Evolutionary conservation across 2,113 vertebrate species (phyloP).

Genomic region (Chlorodrepanis virens): DNA sequence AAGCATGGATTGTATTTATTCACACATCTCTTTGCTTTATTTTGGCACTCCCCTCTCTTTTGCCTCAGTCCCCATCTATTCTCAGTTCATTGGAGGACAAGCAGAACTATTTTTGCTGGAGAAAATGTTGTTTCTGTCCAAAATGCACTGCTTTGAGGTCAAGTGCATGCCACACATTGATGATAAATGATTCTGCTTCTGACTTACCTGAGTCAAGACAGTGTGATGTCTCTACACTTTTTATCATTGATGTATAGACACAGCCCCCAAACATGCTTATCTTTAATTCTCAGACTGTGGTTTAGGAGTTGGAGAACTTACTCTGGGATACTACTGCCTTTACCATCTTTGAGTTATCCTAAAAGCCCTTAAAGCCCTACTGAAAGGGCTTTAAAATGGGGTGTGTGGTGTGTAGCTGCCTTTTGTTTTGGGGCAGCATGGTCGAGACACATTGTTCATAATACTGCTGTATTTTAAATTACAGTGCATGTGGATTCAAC

Average conservation of each 20-base stretch:
- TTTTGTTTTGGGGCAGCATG: background rate
- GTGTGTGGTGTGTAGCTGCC: background rate
- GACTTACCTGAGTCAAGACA: background rate
- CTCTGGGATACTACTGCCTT: background rate
- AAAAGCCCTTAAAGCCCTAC: background rate
- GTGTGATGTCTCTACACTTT: background rate
- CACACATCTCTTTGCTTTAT: background rate
- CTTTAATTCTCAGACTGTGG: background rate
- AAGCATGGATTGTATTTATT: background rate
- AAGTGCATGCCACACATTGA: background rate
- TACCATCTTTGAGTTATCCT: background rate
- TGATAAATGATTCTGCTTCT: background rate
- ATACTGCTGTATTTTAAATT: background rate
- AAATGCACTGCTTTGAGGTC: background rate
- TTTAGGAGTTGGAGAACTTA: background rate
- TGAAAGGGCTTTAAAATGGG: background rate
- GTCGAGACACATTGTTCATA: no score
- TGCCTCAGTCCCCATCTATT: background rate
- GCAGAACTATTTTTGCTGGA: background rate
- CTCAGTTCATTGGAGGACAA: background rate
- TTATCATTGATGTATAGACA: background rate
- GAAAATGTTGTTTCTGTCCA: background rate
- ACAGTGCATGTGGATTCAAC: background rate
- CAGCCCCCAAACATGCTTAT: background rate
- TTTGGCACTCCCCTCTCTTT: background rate